Conservation (phyloP, 1,140 invertebrate genomes). For the Phortica variegata region DNA sequence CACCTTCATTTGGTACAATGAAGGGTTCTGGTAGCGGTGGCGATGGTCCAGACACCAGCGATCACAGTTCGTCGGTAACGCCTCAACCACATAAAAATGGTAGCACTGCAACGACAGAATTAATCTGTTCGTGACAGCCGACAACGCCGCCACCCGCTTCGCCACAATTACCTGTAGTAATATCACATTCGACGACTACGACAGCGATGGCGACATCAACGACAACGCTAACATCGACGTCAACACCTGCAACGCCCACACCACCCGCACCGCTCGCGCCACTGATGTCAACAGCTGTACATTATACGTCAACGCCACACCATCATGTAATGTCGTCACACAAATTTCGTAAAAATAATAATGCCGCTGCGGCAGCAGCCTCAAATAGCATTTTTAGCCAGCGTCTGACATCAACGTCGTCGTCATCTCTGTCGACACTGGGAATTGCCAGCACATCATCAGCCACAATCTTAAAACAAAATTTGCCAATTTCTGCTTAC, state of each 20-base stretch:
- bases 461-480: slow-evolving; percentile 20
- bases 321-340: slow-evolving; percentile 40
- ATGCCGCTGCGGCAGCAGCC: slow-evolving; percentile 50
- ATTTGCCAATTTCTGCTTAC: slow-evolving; percentile 33
- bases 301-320: slow-evolving; percentile 8
- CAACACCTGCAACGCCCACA: slow-evolving; percentile 23
- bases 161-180: slow-evolving; percentile 1
- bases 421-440: slow-evolving; percentile 37
- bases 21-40: slow-evolving; percentile 13
- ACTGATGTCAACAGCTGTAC: neutral
- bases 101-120: slow-evolving; percentile 37
- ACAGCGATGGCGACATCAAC: neutral
- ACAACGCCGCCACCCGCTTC: slow-evolving; percentile 31
- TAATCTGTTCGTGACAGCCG: slow-evolving; percentile 56
- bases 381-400: slow-evolving; percentile 55
- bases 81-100: slow-evolving; percentile 28
- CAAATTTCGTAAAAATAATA: slow-evolving; percentile 54
- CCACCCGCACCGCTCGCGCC: slow-evolving; percentile 12
- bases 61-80: slow-evolving; percentile 9
- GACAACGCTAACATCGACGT: slow-evolving; percentile 15
- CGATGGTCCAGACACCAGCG: slow-evolving; percentile 17
- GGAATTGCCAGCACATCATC: slow-evolving; percentile 20
- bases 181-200: neutral
- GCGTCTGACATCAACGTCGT: slow-evolving; percentile 38
- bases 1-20: too few species aligned